Conservation (phyloP, 1,140 invertebrate genomes). For the Maniola jurtina region DNA sequence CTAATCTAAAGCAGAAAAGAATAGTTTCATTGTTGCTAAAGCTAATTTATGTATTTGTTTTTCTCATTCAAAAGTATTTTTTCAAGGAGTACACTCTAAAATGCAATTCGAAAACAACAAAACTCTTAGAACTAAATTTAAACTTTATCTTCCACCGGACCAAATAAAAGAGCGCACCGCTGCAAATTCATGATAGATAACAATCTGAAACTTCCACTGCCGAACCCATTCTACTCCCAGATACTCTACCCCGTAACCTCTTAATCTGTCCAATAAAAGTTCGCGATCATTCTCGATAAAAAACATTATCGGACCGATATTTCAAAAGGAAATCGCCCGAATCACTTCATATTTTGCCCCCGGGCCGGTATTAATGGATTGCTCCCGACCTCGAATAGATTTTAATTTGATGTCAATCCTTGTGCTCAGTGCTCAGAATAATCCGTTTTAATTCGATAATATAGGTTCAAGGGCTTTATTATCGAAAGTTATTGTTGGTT, state of each 20-base stretch:
- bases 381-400: slow-evolving; percentile 31
- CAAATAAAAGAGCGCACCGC: not conserved
- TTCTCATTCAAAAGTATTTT: not conserved
- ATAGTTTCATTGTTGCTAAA: too few relatives aligned
- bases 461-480: slow-evolving; percentile 8
- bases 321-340: slow-evolving; percentile 46
- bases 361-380: slow-evolving; percentile 41
- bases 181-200: slow-evolving; percentile 29
- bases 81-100: not conserved
- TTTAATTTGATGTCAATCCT: slow-evolving; percentile 37
- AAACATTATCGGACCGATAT: slow-evolving; percentile 54
- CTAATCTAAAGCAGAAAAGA: too few relatives aligned
- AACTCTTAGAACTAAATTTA: slow-evolving; percentile 9
- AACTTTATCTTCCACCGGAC: slow-evolving; percentile 3
- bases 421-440: slow-evolving; percentile 18
- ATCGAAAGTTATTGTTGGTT: not conserved
- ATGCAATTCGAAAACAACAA: slow-evolving; percentile 3
- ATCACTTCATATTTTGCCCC: slow-evolving; percentile 38
- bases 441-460: slow-evolving; percentile 21
- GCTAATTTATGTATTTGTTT: too few relatives aligned
- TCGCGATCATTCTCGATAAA: slow-evolving; percentile 45
- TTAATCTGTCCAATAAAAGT: slow-evolving; percentile 59
- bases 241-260: slow-evolving; percentile 35
- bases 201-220: slow-evolving; percentile 21
- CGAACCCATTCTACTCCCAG: slow-evolving; percentile 8